These are phyloP conservation scores for Perdita meconis DNA, from an alignment of 2,888 invertebrate genomes.

Conservation along the genomic window DNA sequence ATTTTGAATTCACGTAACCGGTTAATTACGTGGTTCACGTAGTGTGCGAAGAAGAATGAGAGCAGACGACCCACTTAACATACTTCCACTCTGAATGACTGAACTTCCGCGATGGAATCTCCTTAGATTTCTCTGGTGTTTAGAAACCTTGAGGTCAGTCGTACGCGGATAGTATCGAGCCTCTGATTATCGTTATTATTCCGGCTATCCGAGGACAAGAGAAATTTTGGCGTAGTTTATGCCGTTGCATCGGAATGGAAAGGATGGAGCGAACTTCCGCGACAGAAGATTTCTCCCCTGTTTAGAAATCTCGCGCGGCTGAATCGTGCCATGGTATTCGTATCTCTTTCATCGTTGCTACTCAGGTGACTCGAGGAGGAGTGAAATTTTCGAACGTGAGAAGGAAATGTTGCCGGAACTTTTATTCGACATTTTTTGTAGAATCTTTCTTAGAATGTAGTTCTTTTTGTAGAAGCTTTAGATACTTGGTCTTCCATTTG, in stretches of 20 bases:
- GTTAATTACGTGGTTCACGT: conserved; percentile 12
- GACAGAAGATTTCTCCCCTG: conserved; percentile 28
- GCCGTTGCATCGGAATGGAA: conserved; percentile 1
- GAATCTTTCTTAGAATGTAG: too few species aligned
- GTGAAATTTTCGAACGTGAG: conserved; percentile 4
- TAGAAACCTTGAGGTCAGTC: conserved; percentile 47
- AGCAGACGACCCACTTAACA: conserved; percentile 43
- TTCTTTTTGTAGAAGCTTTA: neutral
- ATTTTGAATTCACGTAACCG: too few species aligned
- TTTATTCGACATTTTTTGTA: neutral
- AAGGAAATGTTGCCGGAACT: neutral
- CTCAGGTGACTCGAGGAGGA: neutral
- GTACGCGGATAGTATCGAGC: neutral
- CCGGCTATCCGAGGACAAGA: neutral
- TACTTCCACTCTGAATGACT: conserved; percentile 33
- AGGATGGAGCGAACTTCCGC: conserved; percentile 4
- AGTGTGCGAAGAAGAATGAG: neutral
- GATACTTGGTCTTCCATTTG: too few species aligned
- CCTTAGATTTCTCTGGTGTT: conserved; percentile 43
- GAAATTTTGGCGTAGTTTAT: conserved; percentile 27
- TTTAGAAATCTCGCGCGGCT: neutral
- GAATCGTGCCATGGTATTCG: neutral
- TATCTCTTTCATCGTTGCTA: conserved; percentile 4
- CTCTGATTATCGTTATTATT: conserved; percentile 5
- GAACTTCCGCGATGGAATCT: conserved; percentile 52